Evolutionary conservation across 2,888 invertebrate species (phyloP).

Genomic region (Orthosia incerta): DNA sequence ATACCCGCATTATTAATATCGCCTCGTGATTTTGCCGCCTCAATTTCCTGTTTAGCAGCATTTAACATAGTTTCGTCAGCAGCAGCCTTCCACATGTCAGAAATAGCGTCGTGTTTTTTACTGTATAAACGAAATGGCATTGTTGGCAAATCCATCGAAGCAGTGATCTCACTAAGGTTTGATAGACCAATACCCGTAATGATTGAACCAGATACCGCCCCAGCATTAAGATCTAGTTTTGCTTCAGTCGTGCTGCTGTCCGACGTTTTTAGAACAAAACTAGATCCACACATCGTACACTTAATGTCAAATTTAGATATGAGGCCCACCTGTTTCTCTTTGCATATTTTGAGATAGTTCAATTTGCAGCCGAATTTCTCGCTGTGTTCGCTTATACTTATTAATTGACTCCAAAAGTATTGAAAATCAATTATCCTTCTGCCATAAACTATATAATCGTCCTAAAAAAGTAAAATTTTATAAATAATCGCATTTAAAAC

Average conservation of each 20-base stretch:
- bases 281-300: constrained; percentile 20
- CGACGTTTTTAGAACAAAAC: constrained; percentile 11
- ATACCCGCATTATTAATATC: background rate
- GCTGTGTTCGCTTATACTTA: constrained; percentile 6
- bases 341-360: background rate
- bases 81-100: constrained; percentile 16
- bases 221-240: background rate
- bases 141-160: constrained; percentile 17
- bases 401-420: constrained; percentile 17
- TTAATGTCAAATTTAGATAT: constrained; percentile 6
- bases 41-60: constrained; percentile 13
- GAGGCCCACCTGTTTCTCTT: constrained; percentile 13
- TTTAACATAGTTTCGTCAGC: background rate
- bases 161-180: constrained; percentile 7
- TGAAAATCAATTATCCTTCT: background rate
- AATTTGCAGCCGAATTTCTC: constrained; percentile 16
- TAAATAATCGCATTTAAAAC: background rate
- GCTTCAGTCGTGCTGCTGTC: background rate
- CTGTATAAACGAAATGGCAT: constrained; percentile 7
- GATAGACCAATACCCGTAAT: constrained; percentile 14
- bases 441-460: background rate
- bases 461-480: background rate
- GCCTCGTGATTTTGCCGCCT: constrained; percentile 3
- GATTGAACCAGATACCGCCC: constrained; percentile 11
- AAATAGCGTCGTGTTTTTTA: constrained; percentile 7